phyloP scores from a whole-genome alignment of 2,888 invertebrate genomes.

The Erannis defoliaria region DNA sequence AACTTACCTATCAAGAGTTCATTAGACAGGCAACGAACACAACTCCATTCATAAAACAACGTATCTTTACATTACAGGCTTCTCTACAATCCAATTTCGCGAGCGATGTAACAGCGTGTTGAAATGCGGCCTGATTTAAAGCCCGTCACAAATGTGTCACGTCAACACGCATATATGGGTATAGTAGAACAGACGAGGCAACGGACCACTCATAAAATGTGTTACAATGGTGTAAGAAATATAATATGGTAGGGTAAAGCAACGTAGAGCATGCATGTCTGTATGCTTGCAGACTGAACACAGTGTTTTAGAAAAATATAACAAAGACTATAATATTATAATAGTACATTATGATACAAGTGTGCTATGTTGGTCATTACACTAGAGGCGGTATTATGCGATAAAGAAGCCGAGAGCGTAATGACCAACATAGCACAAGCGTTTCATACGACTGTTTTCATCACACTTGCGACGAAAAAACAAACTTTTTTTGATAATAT shows the following conservation, averaged over 20 bases:
- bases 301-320: too few species aligned
- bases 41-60: conserved; percentile 25
- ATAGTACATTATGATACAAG: too few species aligned
- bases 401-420: too few species aligned
- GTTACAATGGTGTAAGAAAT: neutral
- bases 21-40: conserved; percentile 8
- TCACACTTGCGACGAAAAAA: too few species aligned
- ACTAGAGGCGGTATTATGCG: too few species aligned
- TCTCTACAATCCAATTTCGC: conserved; percentile 38
- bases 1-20: conserved; percentile 15
- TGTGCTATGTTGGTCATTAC: too few species aligned
- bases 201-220: conserved; percentile 5
- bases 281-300: too few species aligned
- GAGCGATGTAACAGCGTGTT: conserved; percentile 29
- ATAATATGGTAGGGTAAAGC: neutral
- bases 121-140: conserved; percentile 37
- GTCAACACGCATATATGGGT: conserved; percentile 5
- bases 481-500: too few species aligned
- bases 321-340: too few species aligned
- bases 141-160: conserved; percentile 34
- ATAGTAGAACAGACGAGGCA: conserved; percentile 7
- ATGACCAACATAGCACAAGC: too few species aligned
- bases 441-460: too few species aligned
- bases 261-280: too few species aligned
- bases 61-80: conserved; percentile 31